phyloP scores from a whole-genome alignment of 1,140 invertebrate genomes.

The fruit fly (Drosophila melanogaster) region Release_6_plus_ISO1_MT NT_033777.3:23774001-23774500 shows the following conservation, averaged over 20 bases:
- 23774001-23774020: conserved; percentile 7
- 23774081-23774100: neutral
- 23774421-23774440: conserved; percentile 20
- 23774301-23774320: conserved; percentile 49
- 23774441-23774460: conserved; percentile 19
- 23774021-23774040: conserved; percentile 25
- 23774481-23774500: neutral
- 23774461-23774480: conserved; percentile 24
- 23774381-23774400: conserved; percentile 24
- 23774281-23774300: conserved; percentile 44
- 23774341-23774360: conserved; percentile 28
- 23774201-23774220: neutral
- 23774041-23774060: neutral
- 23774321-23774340: conserved; percentile 25
- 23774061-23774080: neutral
- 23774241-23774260: conserved; percentile 52
- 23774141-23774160: neutral
- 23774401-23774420: conserved; percentile 7
- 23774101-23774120: neutral
- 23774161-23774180: conserved; percentile 25
- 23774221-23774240: conserved; percentile 33
- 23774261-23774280: conserved; percentile 12
- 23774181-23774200: conserved; percentile 10
- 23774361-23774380: conserved; percentile 14
- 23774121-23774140: conserved; percentile 14